Conservation (phyloP, 2,113 vertebrate genomes). For the Galemys pyrenaicus region DNA sequence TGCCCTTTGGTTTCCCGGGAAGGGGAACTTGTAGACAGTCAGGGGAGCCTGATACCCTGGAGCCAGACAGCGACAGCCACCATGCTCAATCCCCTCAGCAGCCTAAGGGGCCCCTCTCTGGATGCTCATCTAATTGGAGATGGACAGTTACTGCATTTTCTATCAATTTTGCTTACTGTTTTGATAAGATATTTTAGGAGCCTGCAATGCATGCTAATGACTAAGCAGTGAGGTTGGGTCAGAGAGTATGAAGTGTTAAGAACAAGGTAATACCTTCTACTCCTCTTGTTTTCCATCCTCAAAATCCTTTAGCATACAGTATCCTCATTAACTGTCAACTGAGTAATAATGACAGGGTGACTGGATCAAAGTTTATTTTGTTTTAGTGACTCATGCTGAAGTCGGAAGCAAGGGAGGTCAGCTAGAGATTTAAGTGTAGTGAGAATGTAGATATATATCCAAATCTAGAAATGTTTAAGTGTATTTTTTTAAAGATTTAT, state of each 20-base stretch:
- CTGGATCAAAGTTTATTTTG: conserved; percentile 9
- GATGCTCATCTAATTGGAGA: conserved; percentile 68
- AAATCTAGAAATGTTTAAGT: conserved; percentile 34
- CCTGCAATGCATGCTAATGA: conserved; percentile 49
- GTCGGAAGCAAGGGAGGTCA: background rate
- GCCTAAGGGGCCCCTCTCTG: conserved; percentile 70
- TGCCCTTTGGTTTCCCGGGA: conserved; percentile 75
- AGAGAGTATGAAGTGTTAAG: conserved; percentile 38
- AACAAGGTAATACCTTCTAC: background rate
- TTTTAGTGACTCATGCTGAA: background rate
- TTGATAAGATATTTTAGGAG: conserved; percentile 66
- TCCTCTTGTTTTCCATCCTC: conserved; percentile 50
- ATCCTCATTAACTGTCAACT: conserved; percentile 32
- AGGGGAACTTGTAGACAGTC: conserved; percentile 75
- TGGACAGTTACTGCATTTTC: conserved; percentile 56
- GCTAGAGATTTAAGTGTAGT: conserved; percentile 1
- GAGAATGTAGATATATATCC: background rate
- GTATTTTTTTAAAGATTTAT: too few species aligned
- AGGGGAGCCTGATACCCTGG: conserved; percentile 70
- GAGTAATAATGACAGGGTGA: conserved; percentile 12
- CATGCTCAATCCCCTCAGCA: conserved; percentile 27
- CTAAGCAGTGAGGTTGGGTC: conserved; percentile 15
- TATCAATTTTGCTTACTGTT: conserved; percentile 65
- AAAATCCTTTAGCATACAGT: background rate
- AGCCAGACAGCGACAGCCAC: conserved; percentile 73